A percentile compares a stretch with the other conserved stretches of the same genome.
Conservation (phyloP, 2,888 invertebrate species). For the Ecdyonurus torrentis region DNA sequence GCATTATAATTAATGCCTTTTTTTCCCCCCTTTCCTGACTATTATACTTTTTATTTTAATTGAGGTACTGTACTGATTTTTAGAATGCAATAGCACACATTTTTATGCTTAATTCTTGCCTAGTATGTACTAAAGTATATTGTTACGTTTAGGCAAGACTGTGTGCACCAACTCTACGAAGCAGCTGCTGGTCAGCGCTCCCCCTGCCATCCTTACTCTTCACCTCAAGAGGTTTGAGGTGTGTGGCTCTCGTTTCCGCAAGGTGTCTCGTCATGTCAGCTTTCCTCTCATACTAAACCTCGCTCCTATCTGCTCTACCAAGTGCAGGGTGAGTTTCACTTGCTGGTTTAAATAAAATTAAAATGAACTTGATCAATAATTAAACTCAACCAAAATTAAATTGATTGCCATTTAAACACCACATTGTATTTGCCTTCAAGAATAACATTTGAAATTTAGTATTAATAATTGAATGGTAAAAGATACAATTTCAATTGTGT, state of each 20-base stretch:
- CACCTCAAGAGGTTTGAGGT: constrained; percentile 94
- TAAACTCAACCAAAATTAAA: no score
- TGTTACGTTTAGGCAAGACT: constrained; percentile 35
- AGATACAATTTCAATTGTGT: no score
- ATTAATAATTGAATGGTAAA: no score
- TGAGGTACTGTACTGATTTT: not conserved
- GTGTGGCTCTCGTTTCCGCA: constrained; percentile 46
- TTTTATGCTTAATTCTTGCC: no score
- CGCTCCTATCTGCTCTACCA: constrained; percentile 71
- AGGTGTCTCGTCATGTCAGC: constrained; percentile 70
- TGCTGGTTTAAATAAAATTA: no score
- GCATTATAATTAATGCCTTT: no score
- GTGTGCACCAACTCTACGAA: constrained; percentile 69
- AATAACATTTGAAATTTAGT: no score
- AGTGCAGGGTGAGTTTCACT: constrained; percentile 33
- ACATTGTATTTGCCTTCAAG: no score
- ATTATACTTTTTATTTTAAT: not conserved
- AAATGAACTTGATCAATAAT: no score
- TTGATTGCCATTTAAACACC: no score
- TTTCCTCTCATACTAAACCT: constrained; percentile 76
- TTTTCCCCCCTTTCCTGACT: no score
- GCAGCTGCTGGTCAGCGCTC: constrained; percentile 71
- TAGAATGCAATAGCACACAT: not conserved
- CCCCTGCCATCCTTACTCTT: constrained; percentile 84
- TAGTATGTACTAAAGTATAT: not conserved